Conservation (phyloP, 2,113 vertebrate genomes). For the Tragelaphus strepsiceros region DNA sequence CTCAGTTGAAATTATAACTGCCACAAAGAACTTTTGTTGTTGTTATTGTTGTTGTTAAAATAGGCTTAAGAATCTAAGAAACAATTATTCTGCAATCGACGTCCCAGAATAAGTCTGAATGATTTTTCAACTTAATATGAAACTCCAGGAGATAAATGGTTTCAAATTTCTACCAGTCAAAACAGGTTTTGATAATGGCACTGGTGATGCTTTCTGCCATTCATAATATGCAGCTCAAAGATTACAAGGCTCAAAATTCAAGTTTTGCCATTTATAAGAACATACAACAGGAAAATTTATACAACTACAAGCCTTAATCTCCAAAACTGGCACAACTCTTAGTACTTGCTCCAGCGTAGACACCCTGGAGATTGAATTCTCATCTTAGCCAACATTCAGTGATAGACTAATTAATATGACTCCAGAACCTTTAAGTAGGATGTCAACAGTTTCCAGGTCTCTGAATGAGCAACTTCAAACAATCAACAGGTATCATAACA, state of each 20-base stretch:
- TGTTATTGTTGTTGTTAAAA: background rate
- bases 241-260: background rate
- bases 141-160: background rate
- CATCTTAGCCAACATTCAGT: constrained; percentile 17
- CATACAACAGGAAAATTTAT: background rate
- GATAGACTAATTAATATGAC: background rate
- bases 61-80: background rate
- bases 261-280: background rate
- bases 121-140: background rate
- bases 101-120: background rate
- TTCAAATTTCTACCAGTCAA: background rate
- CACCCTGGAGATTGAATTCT: background rate
- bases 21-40: background rate
- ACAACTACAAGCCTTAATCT: background rate
- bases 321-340: background rate
- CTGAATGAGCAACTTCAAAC: background rate
- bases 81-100: background rate
- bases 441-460: constrained; percentile 3
- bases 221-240: background rate
- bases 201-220: background rate
- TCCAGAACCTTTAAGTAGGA: background rate
- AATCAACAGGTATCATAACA: background rate
- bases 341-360: background rate
- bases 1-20: background rate
- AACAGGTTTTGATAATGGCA: background rate